Conservation (phyloP, 2,888 invertebrate species). For the Acanthosepion esculentum region DNA sequence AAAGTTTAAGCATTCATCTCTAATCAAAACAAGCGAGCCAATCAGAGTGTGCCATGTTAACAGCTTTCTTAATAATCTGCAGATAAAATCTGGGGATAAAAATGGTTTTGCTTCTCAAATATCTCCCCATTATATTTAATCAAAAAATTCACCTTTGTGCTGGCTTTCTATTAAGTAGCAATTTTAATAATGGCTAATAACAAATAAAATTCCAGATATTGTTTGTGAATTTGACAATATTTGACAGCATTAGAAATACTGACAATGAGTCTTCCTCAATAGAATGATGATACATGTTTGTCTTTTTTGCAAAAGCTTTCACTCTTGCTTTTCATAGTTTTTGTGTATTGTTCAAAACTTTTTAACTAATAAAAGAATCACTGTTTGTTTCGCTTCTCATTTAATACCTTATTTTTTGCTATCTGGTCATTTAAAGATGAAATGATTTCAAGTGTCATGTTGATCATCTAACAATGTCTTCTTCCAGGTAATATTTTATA, state of each 20-base stretch:
- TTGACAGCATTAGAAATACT: background rate
- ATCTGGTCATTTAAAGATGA: too few species aligned
- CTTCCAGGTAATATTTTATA: too few species aligned
- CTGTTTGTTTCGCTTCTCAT: too few species aligned
- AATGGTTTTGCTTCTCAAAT: background rate
- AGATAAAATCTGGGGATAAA: background rate
- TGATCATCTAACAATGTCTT: too few species aligned
- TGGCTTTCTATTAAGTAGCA: background rate
- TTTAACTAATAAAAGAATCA: too few species aligned
- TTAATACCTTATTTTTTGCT: too few species aligned
- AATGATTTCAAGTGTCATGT: too few species aligned
- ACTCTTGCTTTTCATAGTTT: background rate
- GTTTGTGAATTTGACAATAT: background rate
- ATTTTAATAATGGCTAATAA: background rate
- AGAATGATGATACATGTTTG: background rate
- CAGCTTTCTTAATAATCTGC: too few species aligned
- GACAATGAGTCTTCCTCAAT: background rate
- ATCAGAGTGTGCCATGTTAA: background rate
- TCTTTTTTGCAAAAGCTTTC: background rate
- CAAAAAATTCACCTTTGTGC: background rate
- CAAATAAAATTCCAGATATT: background rate
- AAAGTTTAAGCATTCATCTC: too few species aligned
- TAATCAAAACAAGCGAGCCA: background rate
- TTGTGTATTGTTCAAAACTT: background rate
- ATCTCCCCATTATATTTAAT: background rate